Evolutionary conservation across 2,113 vertebrate genomes (phyloP).

Genomic region (Odocoileus hemionus): DNA sequence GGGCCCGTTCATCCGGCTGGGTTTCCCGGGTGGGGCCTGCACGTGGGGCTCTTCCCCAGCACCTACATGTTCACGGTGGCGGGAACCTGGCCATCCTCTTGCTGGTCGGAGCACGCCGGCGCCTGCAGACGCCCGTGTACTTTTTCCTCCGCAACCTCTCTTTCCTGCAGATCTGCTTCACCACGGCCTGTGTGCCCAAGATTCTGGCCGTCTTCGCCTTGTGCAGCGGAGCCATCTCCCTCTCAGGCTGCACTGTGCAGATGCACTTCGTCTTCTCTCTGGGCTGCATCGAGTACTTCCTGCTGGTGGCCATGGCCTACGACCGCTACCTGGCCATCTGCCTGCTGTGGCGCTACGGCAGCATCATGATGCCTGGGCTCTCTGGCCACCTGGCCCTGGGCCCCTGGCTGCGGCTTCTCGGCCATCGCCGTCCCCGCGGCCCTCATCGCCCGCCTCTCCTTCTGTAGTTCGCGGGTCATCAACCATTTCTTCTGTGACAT

Average conservation of each 20-base stretch:
- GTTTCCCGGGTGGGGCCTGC: constrained; percentile 4
- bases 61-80: neutral
- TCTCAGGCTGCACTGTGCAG: neutral
- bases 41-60: neutral
- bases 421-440: neutral
- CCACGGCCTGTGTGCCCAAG: constrained; percentile 24
- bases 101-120: neutral
- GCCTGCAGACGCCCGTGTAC: constrained; percentile 20
- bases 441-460: neutral
- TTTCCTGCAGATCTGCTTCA: constrained; percentile 33
- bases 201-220: neutral
- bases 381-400: neutral
- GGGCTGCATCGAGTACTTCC: constrained; percentile 19
- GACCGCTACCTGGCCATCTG: constrained; percentile 26
- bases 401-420: constrained; percentile 39
- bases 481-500: constrained; percentile 22
- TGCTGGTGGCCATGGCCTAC: neutral
- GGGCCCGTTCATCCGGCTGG: constrained; percentile 18
- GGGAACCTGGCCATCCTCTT: neutral
- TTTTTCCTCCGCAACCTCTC: constrained; percentile 33
- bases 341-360: neutral
- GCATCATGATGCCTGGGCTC: neutral
- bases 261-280: neutral
- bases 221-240: neutral
- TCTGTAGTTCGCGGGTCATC: neutral